These are phyloP conservation scores for Beroe ovata DNA, from an alignment of 37 sponge, comb jelly and placozoan species.

Conservation along the genomic window DNA sequence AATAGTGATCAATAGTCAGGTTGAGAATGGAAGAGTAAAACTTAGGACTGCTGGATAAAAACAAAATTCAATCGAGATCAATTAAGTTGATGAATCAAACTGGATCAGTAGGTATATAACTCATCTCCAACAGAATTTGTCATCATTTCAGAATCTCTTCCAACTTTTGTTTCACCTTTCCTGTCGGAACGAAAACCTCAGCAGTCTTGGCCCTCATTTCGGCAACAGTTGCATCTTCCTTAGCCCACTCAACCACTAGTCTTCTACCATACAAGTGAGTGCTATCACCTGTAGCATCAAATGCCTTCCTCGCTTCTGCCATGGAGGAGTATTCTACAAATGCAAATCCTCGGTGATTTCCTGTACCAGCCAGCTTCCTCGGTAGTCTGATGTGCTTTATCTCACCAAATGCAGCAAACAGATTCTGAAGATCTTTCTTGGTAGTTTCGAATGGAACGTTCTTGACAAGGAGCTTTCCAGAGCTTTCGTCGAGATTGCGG, in stretches of 20 bases:
- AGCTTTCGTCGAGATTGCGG: conserved; percentile 18
- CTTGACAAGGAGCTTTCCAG: conserved; percentile 80
- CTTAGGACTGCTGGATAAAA: too few relatives aligned
- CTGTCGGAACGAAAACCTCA: conserved; percentile 64
- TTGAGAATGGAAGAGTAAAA: too few relatives aligned
- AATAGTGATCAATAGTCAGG: too few relatives aligned
- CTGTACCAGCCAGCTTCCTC: conserved; percentile 74
- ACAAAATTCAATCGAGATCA: too few relatives aligned
- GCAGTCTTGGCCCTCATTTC: conserved; percentile 81
- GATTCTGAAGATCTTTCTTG: conserved; percentile 77
- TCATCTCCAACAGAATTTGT: too few relatives aligned
- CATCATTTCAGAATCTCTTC: not conserved
- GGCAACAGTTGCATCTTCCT: conserved; percentile 85
- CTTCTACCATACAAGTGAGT: conserved; percentile 96
- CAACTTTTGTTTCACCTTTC: not conserved
- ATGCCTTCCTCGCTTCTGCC: conserved; percentile 85
- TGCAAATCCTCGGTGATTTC: conserved; percentile 87
- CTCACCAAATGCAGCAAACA: conserved; percentile 88
- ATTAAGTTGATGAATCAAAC: too few relatives aligned
- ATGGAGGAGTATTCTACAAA: conserved; percentile 91
- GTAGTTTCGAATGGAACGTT: conserved; percentile 96
- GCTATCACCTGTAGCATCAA: conserved; percentile 79
- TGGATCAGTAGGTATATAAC: too few relatives aligned
- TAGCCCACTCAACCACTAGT: conserved; percentile 95
- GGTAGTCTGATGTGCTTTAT: conserved; percentile 88